These are phyloP conservation scores for Scelioninae gen. 1 DNA, from an alignment of 2,888 invertebrate genomes.

Conservation along the genomic window DNA sequence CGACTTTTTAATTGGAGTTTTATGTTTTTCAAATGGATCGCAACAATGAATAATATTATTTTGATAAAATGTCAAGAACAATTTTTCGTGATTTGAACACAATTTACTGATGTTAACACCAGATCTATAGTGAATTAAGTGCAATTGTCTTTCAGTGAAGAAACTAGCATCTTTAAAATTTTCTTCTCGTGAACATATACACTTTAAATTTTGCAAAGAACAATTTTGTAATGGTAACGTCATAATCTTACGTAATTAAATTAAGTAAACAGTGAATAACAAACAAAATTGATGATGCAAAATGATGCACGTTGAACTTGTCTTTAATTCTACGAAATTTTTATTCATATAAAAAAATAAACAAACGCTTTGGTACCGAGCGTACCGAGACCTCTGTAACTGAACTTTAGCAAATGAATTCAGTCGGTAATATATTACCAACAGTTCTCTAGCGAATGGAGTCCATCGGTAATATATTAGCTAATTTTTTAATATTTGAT, in stretches of 20 bases:
- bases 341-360: no score
- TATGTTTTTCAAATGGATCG: conserved; percentile 1
- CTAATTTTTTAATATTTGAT: no score
- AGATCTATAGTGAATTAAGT: background rate
- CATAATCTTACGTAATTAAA: no score
- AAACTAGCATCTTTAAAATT: conserved; percentile 4
- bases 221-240: background rate
- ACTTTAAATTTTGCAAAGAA: conserved; percentile 6
- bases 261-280: no score
- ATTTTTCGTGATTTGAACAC: conserved; percentile 4
- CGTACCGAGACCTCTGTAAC: no score
- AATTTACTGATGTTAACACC: background rate
- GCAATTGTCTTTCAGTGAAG: background rate
- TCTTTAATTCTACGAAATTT: no score
- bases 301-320: no score
- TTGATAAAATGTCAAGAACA: conserved; percentile 3
- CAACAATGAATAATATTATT: background rate
- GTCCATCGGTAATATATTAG: no score
- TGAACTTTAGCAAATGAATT: background rate
- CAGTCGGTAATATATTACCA: background rate
- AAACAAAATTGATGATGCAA: no score
- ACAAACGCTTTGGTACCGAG: no score
- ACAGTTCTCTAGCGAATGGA: no score
- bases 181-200: conserved; percentile 5
- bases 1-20: conserved; percentile 4